Percentiles rank a stretch among this genome's conserved stretches.
Conservation (phyloP, 2,797 vertebrate species). For the Oophaga sylvatica region DNA sequence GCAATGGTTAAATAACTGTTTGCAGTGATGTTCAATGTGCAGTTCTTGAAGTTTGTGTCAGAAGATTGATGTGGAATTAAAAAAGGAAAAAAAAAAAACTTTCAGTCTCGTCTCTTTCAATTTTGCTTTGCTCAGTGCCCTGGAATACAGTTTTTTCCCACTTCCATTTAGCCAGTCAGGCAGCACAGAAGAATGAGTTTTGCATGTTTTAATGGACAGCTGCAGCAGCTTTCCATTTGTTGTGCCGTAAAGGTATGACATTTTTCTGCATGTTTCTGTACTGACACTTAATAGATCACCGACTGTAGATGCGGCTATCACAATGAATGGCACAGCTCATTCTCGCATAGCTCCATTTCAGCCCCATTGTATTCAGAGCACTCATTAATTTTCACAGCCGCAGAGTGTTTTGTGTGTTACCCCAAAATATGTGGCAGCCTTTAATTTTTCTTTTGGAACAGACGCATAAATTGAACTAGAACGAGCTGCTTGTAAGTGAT, state of each 20-base stretch:
- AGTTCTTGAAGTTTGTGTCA: conserved; percentile 42
- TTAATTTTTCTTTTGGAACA: conserved; percentile 58
- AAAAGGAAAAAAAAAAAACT: conserved; percentile 7
- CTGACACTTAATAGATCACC: conserved; percentile 76
- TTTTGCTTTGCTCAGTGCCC: conserved; percentile 44
- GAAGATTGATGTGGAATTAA: conserved; percentile 54
- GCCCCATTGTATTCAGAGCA: conserved; percentile 47
- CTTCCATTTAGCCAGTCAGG: conserved; percentile 65
- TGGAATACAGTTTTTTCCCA: conserved; percentile 39
- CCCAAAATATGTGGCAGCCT: conserved; percentile 61
- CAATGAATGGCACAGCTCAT: conserved; percentile 66
- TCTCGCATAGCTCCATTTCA: conserved; percentile 58
- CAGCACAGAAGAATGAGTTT: conserved; percentile 60
- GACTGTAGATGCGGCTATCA: conserved; percentile 66
- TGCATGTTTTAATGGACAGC: conserved; percentile 63
- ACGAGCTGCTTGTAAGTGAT: neutral
- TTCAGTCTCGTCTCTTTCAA: conserved; percentile 49
- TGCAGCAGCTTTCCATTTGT: conserved; percentile 67
- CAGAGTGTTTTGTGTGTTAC: conserved; percentile 38
- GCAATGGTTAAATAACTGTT: conserved; percentile 46
- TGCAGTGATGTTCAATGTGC: conserved; percentile 38
- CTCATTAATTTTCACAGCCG: conserved; percentile 42
- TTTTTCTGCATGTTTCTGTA: conserved; percentile 71
- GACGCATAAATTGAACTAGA: conserved; percentile 46
- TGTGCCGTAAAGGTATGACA: conserved; percentile 69